Evolutionary conservation across 2,888 invertebrate genomes (phyloP), one percentile per base, ranked within the genome.

Genomic region (Apamea epomidion): DNA sequence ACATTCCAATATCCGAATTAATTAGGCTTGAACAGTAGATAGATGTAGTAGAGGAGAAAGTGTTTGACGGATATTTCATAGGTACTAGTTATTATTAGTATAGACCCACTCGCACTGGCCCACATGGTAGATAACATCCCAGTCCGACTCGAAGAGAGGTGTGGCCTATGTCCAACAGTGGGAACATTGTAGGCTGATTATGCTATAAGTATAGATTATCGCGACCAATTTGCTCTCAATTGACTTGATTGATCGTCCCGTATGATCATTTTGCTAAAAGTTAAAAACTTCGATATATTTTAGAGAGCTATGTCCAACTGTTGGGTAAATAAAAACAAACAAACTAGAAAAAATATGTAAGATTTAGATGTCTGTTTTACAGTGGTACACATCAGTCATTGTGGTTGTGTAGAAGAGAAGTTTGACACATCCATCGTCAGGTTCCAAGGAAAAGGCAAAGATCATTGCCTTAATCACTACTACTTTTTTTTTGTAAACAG

Each of bases 1-100:
- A 79, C 71, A 79, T 79, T 80, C 76, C 78, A 77, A 80, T 78
- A 82, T 77, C 77, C 67, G 81, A 70, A 79, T 82, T 80, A 85
- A 88, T 86, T 80, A 74, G 25, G 58, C 48, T 64, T 71, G n/a
- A 69, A 37, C 62, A 62, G 70, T 81, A 45, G n/a, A 65, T 80
- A 42, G 32, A 62, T 68, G 32, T 18, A n/a, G 25, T 68, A 29
- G 37, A 71, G 71, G 78, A 77, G 88, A 89, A 88, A 84, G 84
- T 84, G 82, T 81, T 78, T 51, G 37, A 21, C 71, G 75, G 76
- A 81, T 84, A 85, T 85, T 79, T 69, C 78, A 82, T 58, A 48
- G 10, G 10, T 45, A 58, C 29, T 60, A 60, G n/a, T 58, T 58
- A 10, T 58, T 58, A 25, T 10, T 54, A 54, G 10, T 54, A 48